Base-by-base conservation (phyloP, 2,888 invertebrate genomes). In the Apomyelois bistriatella region DNA sequence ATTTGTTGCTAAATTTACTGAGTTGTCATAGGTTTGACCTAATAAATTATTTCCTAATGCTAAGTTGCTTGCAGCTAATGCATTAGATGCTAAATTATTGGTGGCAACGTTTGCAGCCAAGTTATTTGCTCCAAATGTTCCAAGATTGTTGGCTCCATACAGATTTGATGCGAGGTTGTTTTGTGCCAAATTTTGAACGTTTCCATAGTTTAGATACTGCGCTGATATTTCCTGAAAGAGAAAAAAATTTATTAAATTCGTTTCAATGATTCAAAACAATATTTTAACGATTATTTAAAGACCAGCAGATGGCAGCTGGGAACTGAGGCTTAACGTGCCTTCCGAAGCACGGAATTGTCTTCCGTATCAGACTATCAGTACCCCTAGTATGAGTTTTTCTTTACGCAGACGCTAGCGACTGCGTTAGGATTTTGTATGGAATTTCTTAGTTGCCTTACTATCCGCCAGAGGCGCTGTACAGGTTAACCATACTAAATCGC, bases 181-280 rank as follows among this genome's bases (percentile, higher is more conserved):
- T 38, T n/a, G 17, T n/a, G 36, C 47, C 16, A 36, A n/a, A 17
- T 46, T 47, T 32, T 38, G 38, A 7, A 52, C 5, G 38, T 36
- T 38, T 15, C 48, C 48, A 10, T 48, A 40, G 32, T 15, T 9
- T 22, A 48, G 9, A 42, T 53, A 15, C 16, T 49, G 53, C 0
- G 12, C 10, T 42, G 49, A 22, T 10, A 49, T 43, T 10, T 9
- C 30, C 53, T 53, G 53, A 37, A 53, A 53, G 12, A 13, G 3
- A 48, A 47, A 5, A 1, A 32, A n/a, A 16, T 16, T 15, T 42
- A 1, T 7, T 42, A 22, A 6, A 17, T 32, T 32, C 6, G 5
- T 22, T 22, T 22, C 22, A 22, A 22, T 22, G 22, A 22, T 22
- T 22, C 5, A 22, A 22, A 22, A 3, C 5, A 22, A 22, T 22